Evolutionary conservation across 2,797 vertebrate genomes (phyloP).

Genomic region (Melanotaenia boesemani): DNA sequence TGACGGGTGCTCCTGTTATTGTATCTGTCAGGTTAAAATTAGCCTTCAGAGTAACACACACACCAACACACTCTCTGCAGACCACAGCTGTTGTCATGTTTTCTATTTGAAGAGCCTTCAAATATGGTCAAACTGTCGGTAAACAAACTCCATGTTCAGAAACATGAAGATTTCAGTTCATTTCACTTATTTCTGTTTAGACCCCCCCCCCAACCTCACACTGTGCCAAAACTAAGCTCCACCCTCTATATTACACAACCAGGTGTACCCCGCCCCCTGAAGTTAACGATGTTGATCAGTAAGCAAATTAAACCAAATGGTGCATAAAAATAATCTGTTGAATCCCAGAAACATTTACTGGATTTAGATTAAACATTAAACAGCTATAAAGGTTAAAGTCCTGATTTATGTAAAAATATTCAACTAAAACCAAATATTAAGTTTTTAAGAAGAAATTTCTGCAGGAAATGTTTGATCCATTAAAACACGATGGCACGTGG

Average conservation of each 20-base stretch:
- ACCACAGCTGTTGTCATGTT: slow-evolving; percentile 49
- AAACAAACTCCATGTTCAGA: background rate
- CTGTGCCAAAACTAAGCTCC: slow-evolving; percentile 5
- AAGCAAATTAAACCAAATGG: slow-evolving; percentile 7
- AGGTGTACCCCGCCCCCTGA: background rate
- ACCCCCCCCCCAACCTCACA: too few species aligned
- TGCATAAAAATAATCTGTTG: too few species aligned
- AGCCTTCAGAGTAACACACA: slow-evolving; percentile 18
- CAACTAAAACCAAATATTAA: too few species aligned
- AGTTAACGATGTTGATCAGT: slow-evolving; percentile 1
- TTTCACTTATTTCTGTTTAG: background rate
- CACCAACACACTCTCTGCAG: slow-evolving; percentile 18
- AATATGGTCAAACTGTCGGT: slow-evolving; percentile 41
- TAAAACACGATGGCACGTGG: too few species aligned
- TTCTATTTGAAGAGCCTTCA: slow-evolving; percentile 59
- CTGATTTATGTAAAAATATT: too few species aligned
- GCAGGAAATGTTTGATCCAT: too few species aligned
- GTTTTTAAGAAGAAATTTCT: too few species aligned
- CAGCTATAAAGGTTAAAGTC: too few species aligned
- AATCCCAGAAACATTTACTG: too few species aligned
- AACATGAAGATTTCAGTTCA: background rate
- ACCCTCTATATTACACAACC: slow-evolving; percentile 8
- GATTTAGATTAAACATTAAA: too few species aligned
- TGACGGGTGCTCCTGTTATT: slow-evolving; percentile 22
- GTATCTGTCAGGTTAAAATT: slow-evolving; percentile 62